Evolutionary conservation across 2,113 vertebrate genomes (phyloP).

Genomic region (Archocentrus centrarchus): DNA sequence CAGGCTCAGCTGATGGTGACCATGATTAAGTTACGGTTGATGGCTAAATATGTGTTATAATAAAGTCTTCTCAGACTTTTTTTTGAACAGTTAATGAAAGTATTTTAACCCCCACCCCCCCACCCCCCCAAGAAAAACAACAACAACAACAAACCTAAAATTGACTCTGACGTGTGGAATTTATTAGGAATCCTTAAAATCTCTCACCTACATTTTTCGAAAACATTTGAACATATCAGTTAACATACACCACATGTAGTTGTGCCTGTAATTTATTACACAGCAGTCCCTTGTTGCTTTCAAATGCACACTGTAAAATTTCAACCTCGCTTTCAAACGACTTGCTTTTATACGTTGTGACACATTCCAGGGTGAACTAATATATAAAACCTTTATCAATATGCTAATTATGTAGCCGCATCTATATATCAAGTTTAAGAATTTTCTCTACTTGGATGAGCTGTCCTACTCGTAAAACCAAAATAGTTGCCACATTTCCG

Average conservation of each 20-base stretch:
- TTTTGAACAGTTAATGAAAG: neutral
- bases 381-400: neutral
- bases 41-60: neutral
- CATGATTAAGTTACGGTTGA: neutral
- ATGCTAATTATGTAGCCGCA: neutral
- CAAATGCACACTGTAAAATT: slow-evolving; percentile 6
- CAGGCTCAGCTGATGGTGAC: neutral
- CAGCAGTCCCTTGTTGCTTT: slow-evolving; percentile 20
- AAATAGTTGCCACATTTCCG: neutral
- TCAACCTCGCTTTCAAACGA: neutral
- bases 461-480: neutral
- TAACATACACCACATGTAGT: neutral
- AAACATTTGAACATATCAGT: neutral
- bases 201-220: neutral
- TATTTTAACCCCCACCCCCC: neutral
- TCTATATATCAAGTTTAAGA: neutral
- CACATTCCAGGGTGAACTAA: neutral
- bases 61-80: neutral
- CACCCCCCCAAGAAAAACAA: too few relatives aligned
- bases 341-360: neutral
- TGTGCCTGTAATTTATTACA: neutral
- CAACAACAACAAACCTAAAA: neutral
- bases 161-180: too few relatives aligned
- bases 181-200: too few relatives aligned
- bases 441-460: neutral